Conservation (phyloP, 1,140 invertebrate genomes). For the Acyrthosiphon pisum region DNA sequence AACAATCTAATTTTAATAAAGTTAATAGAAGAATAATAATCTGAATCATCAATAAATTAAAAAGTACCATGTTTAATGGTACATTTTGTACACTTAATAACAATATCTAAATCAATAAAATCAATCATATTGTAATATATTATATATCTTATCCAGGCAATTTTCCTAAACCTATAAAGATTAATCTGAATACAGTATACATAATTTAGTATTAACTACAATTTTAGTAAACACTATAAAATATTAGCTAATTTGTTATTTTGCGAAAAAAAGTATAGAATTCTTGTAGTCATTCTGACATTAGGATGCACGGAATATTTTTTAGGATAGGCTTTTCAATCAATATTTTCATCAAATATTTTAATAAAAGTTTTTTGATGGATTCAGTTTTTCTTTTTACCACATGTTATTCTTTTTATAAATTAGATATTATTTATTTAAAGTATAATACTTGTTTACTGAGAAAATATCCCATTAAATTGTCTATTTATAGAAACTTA, state of each 20-base stretch:
- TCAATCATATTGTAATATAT: no score
- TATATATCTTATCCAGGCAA: not conserved
- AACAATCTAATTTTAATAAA: conserved; percentile 3
- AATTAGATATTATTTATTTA: not conserved
- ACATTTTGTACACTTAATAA: no score
- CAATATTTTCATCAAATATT: not conserved
- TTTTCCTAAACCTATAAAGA: not conserved
- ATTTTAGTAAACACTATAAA: not conserved
- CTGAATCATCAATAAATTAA: not conserved
- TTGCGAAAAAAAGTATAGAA: not conserved
- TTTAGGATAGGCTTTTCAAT: not conserved
- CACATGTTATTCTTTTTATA: not conserved
- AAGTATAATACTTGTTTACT: not conserved
- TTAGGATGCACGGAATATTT: not conserved
- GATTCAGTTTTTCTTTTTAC: not conserved
- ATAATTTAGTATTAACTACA: no score
- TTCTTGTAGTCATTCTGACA: not conserved
- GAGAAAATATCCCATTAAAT: not conserved
- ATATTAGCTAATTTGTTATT: not conserved
- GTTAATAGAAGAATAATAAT: not conserved
- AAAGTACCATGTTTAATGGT: not conserved
- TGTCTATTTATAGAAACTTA: not conserved
- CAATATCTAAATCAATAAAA: no score
- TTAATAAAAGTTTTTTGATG: not conserved
- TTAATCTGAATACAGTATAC: no score